Conservation (phyloP, 2,888 invertebrate species). For the Deilephila porcellus region DNA sequence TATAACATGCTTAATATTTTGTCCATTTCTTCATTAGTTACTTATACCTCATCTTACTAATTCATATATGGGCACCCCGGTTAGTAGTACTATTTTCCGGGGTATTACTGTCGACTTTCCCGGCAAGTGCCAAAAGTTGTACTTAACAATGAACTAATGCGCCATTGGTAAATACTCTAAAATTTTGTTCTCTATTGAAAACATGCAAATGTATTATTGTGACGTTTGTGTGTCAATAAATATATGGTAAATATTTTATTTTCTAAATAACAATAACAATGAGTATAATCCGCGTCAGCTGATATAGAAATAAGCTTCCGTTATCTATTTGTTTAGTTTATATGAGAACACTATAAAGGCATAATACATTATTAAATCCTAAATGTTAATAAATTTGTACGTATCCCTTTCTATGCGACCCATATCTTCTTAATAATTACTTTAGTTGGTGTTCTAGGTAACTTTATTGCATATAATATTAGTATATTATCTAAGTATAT, state of each 20-base stretch:
- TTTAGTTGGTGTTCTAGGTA: not conserved
- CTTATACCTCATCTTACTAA: not conserved
- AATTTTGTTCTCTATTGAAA: slow-evolving; percentile 3
- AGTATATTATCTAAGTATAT: not conserved
- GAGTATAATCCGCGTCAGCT: slow-evolving; percentile 12
- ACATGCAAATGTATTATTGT: not conserved
- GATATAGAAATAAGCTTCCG: slow-evolving; percentile 7
- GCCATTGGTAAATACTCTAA: not conserved
- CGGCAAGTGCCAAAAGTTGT: slow-evolving; percentile 11
- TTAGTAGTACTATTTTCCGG: not conserved
- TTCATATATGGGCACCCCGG: not conserved
- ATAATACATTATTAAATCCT: slow-evolving; percentile 1
- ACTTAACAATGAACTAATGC: not conserved
- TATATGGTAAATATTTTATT: slow-evolving; percentile 20
- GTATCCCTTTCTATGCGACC: slow-evolving; percentile 11
- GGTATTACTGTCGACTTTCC: not conserved
- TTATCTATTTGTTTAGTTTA: not conserved
- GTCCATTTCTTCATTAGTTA: not conserved
- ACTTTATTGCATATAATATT: no score
- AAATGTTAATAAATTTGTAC: slow-evolving; percentile 6
- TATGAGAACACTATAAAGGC: slow-evolving; percentile 10
- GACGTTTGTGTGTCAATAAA: slow-evolving; percentile 14
- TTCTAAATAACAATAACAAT: slow-evolving; percentile 20
- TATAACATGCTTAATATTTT: not conserved
- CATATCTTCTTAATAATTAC: not conserved